phyloP scores from a whole-genome alignment of 2,888 invertebrate species.

The Trichopoda pennipes region DNA sequence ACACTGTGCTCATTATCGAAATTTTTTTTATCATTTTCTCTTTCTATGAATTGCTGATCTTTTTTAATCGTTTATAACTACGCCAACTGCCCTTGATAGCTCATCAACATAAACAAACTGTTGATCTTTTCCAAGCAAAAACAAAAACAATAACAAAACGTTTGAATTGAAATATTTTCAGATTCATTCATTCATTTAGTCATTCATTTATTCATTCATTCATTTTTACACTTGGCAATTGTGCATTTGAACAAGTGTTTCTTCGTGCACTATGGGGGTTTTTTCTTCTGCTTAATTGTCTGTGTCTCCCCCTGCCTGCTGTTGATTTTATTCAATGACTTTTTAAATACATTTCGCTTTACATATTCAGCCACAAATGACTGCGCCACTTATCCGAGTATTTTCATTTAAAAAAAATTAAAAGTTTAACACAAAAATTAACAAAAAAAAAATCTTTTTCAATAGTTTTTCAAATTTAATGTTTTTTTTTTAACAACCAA shows the following conservation, averaged over 20 bases:
- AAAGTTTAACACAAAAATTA: constrained; percentile 12
- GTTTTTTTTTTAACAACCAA: constrained; percentile 20
- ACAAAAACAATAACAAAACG: background rate
- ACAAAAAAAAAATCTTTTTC: constrained; percentile 12
- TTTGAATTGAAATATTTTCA: constrained; percentile 21
- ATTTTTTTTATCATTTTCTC: too few relatives aligned
- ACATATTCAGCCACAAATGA: constrained; percentile 5
- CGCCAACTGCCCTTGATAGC: constrained; percentile 39
- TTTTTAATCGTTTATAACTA: constrained; percentile 28
- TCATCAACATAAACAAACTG: constrained; percentile 38
- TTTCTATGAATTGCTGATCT: constrained; percentile 13
- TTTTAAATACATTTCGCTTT: constrained; percentile 37
- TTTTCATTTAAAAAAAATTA: too few relatives aligned
- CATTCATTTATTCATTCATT: constrained; percentile 35
- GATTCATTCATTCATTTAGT: constrained; percentile 24
- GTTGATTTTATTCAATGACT: constrained; percentile 44
- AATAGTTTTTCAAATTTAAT: constrained; percentile 37
- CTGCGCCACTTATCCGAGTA: constrained; percentile 10
- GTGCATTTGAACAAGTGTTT: constrained; percentile 46
- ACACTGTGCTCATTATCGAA: background rate
- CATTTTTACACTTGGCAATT: background rate
- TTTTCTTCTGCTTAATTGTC: constrained; percentile 54
- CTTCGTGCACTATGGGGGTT: constrained; percentile 31
- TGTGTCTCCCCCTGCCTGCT: constrained; percentile 50
- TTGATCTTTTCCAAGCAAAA: constrained; percentile 1